phyloP scores from a whole-genome alignment of 2,797 vertebrate genomes.

The Phaenicophaeus curvirostris region DNA sequence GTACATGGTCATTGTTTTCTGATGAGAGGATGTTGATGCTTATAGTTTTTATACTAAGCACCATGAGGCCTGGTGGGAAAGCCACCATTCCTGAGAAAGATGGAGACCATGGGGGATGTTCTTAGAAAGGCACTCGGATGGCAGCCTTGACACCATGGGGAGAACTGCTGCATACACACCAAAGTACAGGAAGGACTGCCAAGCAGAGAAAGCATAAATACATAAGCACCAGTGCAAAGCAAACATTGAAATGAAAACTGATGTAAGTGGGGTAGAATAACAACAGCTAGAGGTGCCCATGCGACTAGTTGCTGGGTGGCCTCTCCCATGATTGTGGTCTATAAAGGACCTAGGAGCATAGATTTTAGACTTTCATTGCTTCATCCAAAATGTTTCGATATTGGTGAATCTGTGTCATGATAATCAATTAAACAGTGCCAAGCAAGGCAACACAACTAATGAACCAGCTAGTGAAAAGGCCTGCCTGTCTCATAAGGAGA shows the following conservation, averaged over 20 bases:
- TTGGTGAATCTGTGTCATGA: background rate
- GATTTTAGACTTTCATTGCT: background rate
- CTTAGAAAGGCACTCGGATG: background rate
- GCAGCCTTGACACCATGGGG: background rate
- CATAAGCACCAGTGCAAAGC: background rate
- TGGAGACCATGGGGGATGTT: fast-evolving
- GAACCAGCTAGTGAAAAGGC: background rate
- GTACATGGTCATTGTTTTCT: fast-evolving
- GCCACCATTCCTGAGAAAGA: background rate
- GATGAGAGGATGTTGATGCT: background rate
- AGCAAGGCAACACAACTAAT: background rate
- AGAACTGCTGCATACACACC: background rate
- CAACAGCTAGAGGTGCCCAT: background rate
- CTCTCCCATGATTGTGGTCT: background rate
- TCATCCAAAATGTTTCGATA: background rate
- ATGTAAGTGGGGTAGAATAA: background rate
- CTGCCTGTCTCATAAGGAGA: background rate
- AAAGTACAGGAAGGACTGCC: background rate
- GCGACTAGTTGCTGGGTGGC: background rate
- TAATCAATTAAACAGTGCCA: background rate
- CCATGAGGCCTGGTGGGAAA: background rate
- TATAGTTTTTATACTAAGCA: background rate
- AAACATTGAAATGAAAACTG: background rate
- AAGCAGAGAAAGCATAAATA: background rate
- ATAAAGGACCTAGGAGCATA: background rate